Conservation (phyloP, 2,113 vertebrate genomes). For the Chlamydotis undulata region DNA sequence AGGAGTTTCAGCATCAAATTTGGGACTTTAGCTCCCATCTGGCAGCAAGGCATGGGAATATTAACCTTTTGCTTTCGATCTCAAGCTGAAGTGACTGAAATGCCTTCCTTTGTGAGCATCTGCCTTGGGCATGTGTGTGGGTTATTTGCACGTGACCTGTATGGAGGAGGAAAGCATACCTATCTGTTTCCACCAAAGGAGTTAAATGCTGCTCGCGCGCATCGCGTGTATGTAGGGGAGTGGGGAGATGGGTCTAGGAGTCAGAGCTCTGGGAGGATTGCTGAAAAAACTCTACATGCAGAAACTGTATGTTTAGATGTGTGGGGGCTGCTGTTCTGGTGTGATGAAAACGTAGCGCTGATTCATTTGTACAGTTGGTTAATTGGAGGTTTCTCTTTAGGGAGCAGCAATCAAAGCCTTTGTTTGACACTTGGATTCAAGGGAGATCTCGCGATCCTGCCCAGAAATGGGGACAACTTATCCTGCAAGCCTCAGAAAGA, state of each 20-base stretch:
- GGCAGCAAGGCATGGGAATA: neutral
- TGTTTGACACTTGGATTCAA: neutral
- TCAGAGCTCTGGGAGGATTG: neutral
- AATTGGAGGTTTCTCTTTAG: neutral
- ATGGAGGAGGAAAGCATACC: neutral
- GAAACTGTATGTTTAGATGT: neutral
- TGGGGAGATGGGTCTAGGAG: neutral
- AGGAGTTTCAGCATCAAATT: neutral
- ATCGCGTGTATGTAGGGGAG: neutral
- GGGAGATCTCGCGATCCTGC: neutral
- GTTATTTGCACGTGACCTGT: rapidly evolving
- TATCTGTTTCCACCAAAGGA: neutral
- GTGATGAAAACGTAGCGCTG: neutral
- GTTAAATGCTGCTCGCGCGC: neutral
- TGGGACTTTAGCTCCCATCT: neutral
- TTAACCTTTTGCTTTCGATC: neutral
- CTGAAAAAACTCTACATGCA: neutral
- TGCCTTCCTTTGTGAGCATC: neutral
- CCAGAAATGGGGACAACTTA: neutral
- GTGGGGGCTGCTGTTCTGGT: neutral
- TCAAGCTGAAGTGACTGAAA: neutral
- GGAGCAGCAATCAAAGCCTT: neutral
- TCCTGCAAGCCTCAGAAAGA: neutral
- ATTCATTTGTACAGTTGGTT: neutral
- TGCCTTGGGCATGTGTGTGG: rapidly evolving